phyloP scores from a whole-genome alignment of 2,797 vertebrate genomes.

The Melanotaenia parkinsoni region DNA sequence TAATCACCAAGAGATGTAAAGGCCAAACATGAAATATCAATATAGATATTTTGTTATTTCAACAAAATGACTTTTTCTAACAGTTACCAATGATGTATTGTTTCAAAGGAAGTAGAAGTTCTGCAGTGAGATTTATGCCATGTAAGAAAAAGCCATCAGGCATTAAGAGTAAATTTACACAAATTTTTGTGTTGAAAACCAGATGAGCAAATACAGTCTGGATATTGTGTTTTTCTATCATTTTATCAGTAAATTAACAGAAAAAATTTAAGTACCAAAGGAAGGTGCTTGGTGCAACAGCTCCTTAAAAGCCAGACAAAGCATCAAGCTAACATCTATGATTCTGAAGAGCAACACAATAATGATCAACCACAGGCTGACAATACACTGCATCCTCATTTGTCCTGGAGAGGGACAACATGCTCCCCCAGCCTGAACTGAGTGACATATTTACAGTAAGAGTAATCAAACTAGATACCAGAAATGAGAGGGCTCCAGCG shows the following conservation, averaged over 20 bases:
- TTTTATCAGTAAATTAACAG: conserved; percentile 15
- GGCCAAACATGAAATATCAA: conserved; percentile 39
- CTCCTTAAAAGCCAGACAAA: conserved; percentile 45
- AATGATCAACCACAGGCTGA: conserved; percentile 59
- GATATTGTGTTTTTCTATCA: conserved; percentile 15
- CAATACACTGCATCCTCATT: conserved; percentile 74
- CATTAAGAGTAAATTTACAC: conserved; percentile 1
- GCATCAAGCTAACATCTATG: conserved; percentile 41
- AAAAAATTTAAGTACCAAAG: conserved; percentile 12
- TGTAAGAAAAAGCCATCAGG: not conserved
- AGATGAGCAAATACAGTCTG: not conserved
- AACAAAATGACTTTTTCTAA: conserved; percentile 15
- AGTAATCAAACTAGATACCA: conserved; percentile 85
- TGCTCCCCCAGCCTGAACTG: conserved; percentile 63
- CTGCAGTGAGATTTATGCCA: not conserved
- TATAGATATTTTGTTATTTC: conserved; percentile 24
- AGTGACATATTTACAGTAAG: conserved; percentile 83
- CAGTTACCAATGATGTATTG: not conserved
- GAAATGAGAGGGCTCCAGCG: conserved; percentile 85
- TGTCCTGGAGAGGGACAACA: conserved; percentile 70
- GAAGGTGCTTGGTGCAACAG: conserved; percentile 25
- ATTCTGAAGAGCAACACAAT: conserved; percentile 46
- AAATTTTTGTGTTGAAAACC: not conserved
- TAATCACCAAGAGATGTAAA: conserved; percentile 47
- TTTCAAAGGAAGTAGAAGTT: not conserved